phyloP scores from a whole-genome alignment of 2,797 vertebrate genomes.

The Enteromius trimaculatus region DNA sequence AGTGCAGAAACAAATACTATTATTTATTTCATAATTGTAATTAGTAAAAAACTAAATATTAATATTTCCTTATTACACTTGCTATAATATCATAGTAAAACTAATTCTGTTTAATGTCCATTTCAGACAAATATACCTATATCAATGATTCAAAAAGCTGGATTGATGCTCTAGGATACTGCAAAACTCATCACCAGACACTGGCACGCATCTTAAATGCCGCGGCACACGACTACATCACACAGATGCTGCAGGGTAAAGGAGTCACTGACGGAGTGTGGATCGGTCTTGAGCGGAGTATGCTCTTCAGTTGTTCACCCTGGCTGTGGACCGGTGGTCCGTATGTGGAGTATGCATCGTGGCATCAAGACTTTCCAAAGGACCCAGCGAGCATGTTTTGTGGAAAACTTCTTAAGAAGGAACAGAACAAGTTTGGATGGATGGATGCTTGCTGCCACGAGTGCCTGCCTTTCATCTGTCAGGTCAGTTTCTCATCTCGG shows the following conservation, averaged over 20 bases:
- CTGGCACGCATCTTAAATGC: conserved; percentile 33
- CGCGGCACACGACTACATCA: neutral
- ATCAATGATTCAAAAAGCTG: neutral
- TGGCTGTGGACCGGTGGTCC: conserved; percentile 45
- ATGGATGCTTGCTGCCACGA: conserved; percentile 29
- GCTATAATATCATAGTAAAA: neutral
- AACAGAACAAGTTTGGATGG: neutral
- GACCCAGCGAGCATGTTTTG: conserved; percentile 17
- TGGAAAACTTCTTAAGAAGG: conserved; percentile 16
- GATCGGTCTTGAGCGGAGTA: conserved; percentile 42
- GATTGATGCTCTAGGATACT: conserved; percentile 31
- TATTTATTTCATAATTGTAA: no score
- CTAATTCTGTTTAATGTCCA: neutral
- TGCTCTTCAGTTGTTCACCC: neutral
- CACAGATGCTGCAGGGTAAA: conserved; percentile 20
- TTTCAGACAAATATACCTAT: conserved; percentile 14
- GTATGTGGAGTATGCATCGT: neutral
- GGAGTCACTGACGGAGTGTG: conserved; percentile 10
- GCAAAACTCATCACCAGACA: neutral
- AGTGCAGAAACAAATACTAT: no score
- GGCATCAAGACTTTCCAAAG: neutral
- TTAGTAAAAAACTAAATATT: no score
- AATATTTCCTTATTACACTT: no score
- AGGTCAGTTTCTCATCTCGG: neutral
- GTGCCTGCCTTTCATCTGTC: conserved; percentile 28